Evolutionary conservation across 2,113 vertebrate species (phyloP), one percentile per base, ranked within the genome.

Genomic region (Lota lota): DNA sequence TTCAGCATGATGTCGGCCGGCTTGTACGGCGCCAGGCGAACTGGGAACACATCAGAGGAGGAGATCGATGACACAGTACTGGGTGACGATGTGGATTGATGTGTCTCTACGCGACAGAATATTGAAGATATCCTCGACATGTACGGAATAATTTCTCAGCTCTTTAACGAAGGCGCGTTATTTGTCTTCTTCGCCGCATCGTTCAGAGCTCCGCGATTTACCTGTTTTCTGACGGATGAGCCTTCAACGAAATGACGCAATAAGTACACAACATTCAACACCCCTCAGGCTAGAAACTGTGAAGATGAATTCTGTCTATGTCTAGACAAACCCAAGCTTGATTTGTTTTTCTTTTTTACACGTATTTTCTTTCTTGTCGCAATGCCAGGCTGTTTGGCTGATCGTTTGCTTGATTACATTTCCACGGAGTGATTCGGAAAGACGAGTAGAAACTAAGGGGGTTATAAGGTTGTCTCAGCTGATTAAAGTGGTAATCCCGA

Each of bases 1-100:
- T 99, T 99, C 84, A 99, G 92, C 92, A 99, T 90, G 91, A 99
- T 97, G 88, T 98, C 97, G 82, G 93, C 94, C 18, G 96, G 94
- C 89, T 99, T 99, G 84, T 98, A 99, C 15, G 96, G 94, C 75
- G 94, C 83, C 74, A 99, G 97, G 66, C 93, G 95, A 74, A 91
- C 97, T 99, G 85, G 21, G 73, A 20, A 63, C 6, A 47, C 40
- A 47, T 14, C 28, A 28, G 28, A 28, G 28, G 28, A 28, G 28
- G 21, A 64, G 1, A 21, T 73, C 14, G 21, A 68, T 20, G 50
- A 72, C 1, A 12, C 7, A 63, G 57, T 18, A 58, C 19, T n/a
- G n/a, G 4, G n/a, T 54, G 7, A 22, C 22, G 67, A 50, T 18
- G 4, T 4, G 28, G 40, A 4, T 12, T 40, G 60, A 47, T 73